A percentile compares a stretch with the other conserved stretches of the same genome.
These are phyloP conservation scores for Gastrophysa polygoni DNA, from an alignment of 2,888 invertebrate species.

Conservation along the genomic window DNA sequence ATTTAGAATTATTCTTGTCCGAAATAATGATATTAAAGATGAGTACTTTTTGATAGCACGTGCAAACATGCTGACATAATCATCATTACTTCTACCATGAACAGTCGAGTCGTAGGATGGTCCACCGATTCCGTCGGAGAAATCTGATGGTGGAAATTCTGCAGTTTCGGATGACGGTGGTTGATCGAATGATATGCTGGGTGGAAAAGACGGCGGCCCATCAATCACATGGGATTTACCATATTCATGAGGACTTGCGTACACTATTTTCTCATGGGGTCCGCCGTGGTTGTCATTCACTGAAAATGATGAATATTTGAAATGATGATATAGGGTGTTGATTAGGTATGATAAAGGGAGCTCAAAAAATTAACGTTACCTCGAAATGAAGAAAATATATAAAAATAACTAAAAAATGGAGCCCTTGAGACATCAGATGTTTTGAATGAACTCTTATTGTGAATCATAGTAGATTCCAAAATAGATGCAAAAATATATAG, in stretches of 20 bases:
- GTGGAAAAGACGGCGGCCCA: background rate
- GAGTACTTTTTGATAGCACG: constrained; percentile 16
- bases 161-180: background rate
- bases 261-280: constrained; percentile 12
- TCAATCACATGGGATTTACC: background rate
- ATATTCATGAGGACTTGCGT: background rate
- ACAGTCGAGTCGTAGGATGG: background rate
- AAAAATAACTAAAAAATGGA: no score
- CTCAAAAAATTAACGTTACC: no score
- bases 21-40: no score
- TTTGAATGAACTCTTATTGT: no score
- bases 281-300: background rate
- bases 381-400: no score
- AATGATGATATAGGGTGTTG: no score
- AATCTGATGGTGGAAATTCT: background rate
- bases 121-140: background rate
- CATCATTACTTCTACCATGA: background rate
- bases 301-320: no score
- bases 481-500: no score
- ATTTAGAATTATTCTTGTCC: background rate
- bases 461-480: no score
- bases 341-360: no score
- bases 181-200: background rate
- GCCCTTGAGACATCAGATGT: no score
- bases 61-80: constrained; percentile 4